Conservation (phyloP, 2,888 invertebrate species). For the Corythucha ciliata region DNA sequence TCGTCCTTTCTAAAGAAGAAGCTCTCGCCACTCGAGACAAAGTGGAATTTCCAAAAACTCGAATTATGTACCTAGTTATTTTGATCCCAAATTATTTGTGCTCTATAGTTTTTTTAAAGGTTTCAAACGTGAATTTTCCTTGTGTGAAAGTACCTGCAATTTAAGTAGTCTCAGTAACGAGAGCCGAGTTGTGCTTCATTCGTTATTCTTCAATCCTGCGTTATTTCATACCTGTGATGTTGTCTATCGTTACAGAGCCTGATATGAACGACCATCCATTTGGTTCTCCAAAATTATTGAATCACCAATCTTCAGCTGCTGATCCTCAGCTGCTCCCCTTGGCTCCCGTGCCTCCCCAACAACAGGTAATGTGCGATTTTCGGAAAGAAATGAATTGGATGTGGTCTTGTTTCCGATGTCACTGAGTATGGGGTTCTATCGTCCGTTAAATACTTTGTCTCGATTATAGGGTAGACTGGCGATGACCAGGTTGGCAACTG, state of each 20-base stretch:
- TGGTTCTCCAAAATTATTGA: constrained; percentile 28
- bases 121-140: too few relatives aligned
- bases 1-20: too few relatives aligned
- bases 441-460: neutral
- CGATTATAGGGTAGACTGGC: constrained; percentile 24
- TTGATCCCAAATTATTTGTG: too few relatives aligned
- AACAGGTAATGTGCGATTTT: constrained; percentile 21
- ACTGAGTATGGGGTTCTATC: neutral
- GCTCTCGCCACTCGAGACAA: too few relatives aligned
- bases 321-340: constrained; percentile 27
- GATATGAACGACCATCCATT: constrained; percentile 31
- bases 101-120: too few relatives aligned
- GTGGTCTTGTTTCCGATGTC: neutral
- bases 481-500: constrained; percentile 29
- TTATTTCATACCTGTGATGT: constrained; percentile 2
- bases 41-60: too few relatives aligned
- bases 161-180: too few relatives aligned
- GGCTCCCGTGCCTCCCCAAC: constrained; percentile 27
- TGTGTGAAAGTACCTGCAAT: too few relatives aligned
- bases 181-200: too few relatives aligned
- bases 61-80: too few relatives aligned
- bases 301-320: constrained; percentile 22
- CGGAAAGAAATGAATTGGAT: neutral
- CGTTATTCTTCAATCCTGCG: too few relatives aligned
- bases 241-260: constrained; percentile 27